A percentile compares a stretch with the other conserved stretches of the same genome.
These are phyloP conservation scores for Palaemon carinicauda DNA, from an alignment of 1,140 invertebrate genomes.

Conservation along the genomic window DNA sequence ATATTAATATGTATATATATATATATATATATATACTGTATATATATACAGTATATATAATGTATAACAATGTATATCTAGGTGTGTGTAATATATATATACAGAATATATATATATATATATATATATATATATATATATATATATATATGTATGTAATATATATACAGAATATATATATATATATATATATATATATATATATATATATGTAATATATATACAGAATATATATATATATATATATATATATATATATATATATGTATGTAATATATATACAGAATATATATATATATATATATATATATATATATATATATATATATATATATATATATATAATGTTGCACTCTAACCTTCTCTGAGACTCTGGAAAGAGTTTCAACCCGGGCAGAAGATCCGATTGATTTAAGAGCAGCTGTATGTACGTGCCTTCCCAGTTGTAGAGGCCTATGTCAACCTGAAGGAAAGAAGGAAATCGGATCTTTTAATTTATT, in stretches of 20 bases:
- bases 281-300: background rate
- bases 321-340: background rate
- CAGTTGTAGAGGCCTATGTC: conserved; percentile 66
- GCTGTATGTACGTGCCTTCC: conserved; percentile 73
- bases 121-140: too few species aligned
- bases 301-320: background rate
- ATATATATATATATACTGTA: too few species aligned
- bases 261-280: background rate
- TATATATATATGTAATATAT: background rate
- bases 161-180: too few species aligned
- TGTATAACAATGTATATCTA: too few species aligned
- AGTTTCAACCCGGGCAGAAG: conserved; percentile 64
- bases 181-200: too few species aligned
- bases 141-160: too few species aligned
- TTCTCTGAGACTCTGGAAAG: conserved; percentile 74
- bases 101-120: background rate
- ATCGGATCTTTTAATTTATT: background rate
- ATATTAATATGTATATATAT: too few species aligned
- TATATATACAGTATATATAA: too few species aligned
- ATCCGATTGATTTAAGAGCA: conserved; percentile 65
- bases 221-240: background rate
- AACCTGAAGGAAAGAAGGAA: conserved; percentile 44
- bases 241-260: conserved; percentile 1
- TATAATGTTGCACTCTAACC: conserved; percentile 61
- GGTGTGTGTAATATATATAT: too few species aligned